phyloP scores from a whole-genome alignment of 2,888 invertebrate species.

The Gonocerus acuteangulatus region DNA sequence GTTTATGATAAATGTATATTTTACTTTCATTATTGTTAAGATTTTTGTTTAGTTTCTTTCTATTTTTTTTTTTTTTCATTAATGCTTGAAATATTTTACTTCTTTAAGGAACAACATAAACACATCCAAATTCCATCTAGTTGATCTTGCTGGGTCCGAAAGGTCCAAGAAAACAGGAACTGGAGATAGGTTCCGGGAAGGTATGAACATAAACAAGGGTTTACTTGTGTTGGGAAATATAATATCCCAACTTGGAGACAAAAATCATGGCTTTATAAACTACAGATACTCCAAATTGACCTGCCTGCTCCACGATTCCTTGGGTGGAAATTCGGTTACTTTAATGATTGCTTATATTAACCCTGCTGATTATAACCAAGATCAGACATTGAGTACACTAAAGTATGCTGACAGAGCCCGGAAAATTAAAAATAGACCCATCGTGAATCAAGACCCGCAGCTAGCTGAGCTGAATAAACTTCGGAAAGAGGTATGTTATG shows the following conservation, averaged over 20 bases:
- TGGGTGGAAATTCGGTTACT: conserved; percentile 89
- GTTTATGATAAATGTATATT: background rate
- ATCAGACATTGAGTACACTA: conserved; percentile 51
- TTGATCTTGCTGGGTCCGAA: conserved; percentile 65
- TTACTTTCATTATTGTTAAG: background rate
- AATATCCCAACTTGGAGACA: conserved; percentile 81
- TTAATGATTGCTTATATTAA: conserved; percentile 93
- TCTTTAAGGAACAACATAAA: conserved; percentile 49
- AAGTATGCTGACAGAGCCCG: conserved; percentile 77
- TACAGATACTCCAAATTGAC: conserved; percentile 91
- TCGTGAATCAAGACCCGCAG: conserved; percentile 75
- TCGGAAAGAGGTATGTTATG: conserved; percentile 64
- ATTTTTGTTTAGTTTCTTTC: background rate
- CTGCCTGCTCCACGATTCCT: conserved; percentile 81
- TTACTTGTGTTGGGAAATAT: conserved; percentile 87
- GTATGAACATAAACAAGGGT: conserved; percentile 86
- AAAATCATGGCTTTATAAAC: conserved; percentile 60
- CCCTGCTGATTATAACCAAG: conserved; percentile 63
- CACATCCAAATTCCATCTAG: conserved; percentile 79
- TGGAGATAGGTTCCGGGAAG: conserved; percentile 81
- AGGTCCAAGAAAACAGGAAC: conserved; percentile 79
- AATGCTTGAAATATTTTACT: no score
- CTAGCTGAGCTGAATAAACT: conserved; percentile 69
- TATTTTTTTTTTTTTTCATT: no score
- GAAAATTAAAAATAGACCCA: conserved; percentile 81